These are phyloP conservation scores for Byasa hedistus DNA, from an alignment of 2,888 invertebrate species.

Conservation along the genomic window DNA sequence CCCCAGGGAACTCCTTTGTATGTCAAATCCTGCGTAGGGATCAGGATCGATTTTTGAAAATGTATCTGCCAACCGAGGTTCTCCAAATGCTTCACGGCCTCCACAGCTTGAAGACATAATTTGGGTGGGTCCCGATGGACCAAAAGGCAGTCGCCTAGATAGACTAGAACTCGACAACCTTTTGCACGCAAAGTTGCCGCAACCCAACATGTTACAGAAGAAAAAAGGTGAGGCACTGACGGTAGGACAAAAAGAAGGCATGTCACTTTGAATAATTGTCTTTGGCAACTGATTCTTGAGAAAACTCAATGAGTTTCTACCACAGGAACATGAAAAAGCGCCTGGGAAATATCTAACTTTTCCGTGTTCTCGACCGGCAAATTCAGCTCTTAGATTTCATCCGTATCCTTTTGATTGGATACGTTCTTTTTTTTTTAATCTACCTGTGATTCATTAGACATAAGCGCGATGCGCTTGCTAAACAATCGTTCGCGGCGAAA, in stretches of 20 bases:
- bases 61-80: not conserved
- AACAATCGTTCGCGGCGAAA: too few species aligned
- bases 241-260: slow-evolving; percentile 36
- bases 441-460: too few species aligned
- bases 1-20: not conserved
- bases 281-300: slow-evolving; percentile 30
- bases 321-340: slow-evolving; percentile 33
- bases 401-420: too few species aligned
- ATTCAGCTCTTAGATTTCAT: too few species aligned
- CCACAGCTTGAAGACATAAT: slow-evolving; percentile 22
- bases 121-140: slow-evolving; percentile 29
- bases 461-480: too few species aligned
- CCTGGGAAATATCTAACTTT: slow-evolving; percentile 9
- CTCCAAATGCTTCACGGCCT: not conserved
- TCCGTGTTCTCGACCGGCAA: too few species aligned
- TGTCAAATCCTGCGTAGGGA: not conserved
- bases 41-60: not conserved
- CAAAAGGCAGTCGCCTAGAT: slow-evolving; percentile 36
- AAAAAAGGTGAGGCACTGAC: slow-evolving; percentile 32
- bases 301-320: slow-evolving; percentile 29
- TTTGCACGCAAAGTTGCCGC: not conserved
- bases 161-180: slow-evolving; percentile 30
- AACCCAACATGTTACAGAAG: too few species aligned
- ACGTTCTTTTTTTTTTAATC: too few species aligned
- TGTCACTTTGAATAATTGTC: slow-evolving; percentile 32